These are phyloP conservation scores for Phymanthus crucifer DNA, from an alignment of 92 coral and sea anemone genomes.

Conservation along the genomic window DNA sequence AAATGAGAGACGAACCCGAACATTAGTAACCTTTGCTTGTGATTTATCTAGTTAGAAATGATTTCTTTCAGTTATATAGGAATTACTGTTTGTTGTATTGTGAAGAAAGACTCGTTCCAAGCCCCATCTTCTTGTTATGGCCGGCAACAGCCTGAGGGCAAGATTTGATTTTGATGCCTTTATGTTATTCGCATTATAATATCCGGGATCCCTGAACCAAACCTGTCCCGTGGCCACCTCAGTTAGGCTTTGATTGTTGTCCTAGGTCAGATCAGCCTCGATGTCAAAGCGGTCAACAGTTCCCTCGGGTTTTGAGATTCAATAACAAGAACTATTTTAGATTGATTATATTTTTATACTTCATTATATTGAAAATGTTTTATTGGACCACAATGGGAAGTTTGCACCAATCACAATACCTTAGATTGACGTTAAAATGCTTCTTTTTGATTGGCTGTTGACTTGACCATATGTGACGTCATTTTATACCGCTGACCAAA, in stretches of 20 bases:
- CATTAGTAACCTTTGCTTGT: constrained; percentile 11
- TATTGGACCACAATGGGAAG: not conserved
- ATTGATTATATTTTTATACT: constrained; percentile 13
- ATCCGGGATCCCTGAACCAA: constrained; percentile 5
- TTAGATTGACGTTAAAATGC: not conserved
- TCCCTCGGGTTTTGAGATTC: not conserved
- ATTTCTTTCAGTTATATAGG: not conserved
- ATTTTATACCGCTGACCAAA: constrained; percentile 20
- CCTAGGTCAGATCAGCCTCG: not conserved
- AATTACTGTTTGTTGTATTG: not conserved
- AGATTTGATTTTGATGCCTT: not conserved
- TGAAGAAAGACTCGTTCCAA: not conserved
- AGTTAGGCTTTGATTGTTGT: constrained; percentile 2
- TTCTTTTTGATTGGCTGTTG: constrained; percentile 9
- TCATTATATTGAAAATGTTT: not conserved
- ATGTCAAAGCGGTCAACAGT: not conserved
- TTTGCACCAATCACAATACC: not conserved
- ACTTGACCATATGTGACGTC: constrained; percentile 17
- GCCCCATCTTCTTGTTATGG: not conserved
- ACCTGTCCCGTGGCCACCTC: constrained; percentile 25
- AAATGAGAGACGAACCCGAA: not conserved
- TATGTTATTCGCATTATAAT: not conserved
- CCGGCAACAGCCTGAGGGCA: constrained; percentile 10
- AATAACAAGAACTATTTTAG: not conserved
- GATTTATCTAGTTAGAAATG: constrained; percentile 20